Evolutionary conservation across 1,140 invertebrate genomes (phyloP).

Genomic region (Colletes gigas): DNA sequence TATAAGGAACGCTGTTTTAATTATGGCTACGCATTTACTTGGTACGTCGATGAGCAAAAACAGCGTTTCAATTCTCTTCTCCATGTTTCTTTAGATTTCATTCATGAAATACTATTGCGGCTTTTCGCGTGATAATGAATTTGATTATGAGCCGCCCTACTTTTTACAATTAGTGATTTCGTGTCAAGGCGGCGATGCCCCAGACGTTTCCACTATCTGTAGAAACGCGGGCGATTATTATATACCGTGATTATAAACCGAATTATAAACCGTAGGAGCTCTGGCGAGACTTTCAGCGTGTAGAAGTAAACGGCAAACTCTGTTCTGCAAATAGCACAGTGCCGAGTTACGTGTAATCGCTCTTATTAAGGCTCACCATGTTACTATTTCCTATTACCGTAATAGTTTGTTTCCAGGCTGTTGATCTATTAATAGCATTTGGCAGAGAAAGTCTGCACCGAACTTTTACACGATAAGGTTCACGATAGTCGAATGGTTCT

Average conservation of each 20-base stretch:
- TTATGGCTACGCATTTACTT: conserved; percentile 31
- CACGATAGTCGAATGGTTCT: conserved; percentile 30
- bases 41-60: conserved; percentile 1
- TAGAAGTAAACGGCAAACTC: not conserved
- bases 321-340: not conserved
- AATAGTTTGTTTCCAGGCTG: conserved; percentile 58
- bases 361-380: conserved; percentile 12
- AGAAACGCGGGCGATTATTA: not conserved
- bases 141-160: conserved; percentile 36
- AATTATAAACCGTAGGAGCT: not conserved
- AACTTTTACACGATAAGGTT: conserved; percentile 40
- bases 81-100: not conserved
- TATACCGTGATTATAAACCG: not conserved
- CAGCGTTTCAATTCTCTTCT: not conserved
- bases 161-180: conserved; percentile 21
- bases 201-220: not conserved
- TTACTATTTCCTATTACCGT: conserved; percentile 66
- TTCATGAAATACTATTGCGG: not conserved
- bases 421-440: conserved; percentile 66
- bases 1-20: conserved; percentile 22
- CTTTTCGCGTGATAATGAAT: not conserved
- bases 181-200: conserved; percentile 50
- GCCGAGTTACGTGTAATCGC: conserved; percentile 3
- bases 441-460: conserved; percentile 57
- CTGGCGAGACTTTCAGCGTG: not conserved